Conservation (phyloP, 2,888 invertebrate species). For the Ophonus ardosiacus region DNA sequence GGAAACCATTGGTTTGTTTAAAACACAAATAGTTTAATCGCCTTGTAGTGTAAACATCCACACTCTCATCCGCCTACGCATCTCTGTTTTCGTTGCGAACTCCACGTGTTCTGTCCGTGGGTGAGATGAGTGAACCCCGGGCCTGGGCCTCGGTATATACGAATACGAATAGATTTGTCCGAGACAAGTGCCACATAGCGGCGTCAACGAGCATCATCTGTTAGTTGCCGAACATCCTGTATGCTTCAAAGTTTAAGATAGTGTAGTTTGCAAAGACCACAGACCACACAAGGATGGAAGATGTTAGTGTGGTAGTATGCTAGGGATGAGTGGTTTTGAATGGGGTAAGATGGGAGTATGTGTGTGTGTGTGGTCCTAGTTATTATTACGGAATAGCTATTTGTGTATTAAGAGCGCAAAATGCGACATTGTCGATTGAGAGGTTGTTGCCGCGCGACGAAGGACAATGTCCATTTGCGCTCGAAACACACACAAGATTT, state of each 20-base stretch:
- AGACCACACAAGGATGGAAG: neutral
- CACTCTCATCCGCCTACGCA: neutral
- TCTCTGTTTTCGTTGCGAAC: neutral
- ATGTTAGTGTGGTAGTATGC: neutral
- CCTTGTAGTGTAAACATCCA: conserved; percentile 43
- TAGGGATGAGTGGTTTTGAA: neutral
- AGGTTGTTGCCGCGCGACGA: too few species aligned
- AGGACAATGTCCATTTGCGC: too few species aligned
- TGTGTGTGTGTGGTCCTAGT: neutral
- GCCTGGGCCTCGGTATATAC: neutral
- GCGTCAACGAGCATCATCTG: neutral
- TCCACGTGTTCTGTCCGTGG: neutral
- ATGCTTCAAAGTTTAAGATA: neutral
- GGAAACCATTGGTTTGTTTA: conserved; percentile 50
- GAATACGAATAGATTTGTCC: neutral
- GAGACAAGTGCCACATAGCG: neutral
- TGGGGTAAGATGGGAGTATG: neutral
- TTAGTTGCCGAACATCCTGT: neutral
- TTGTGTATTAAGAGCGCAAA: too few species aligned
- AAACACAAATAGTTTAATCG: conserved; percentile 55
- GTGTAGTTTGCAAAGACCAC: neutral
- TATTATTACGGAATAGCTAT: too few species aligned
- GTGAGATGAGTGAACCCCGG: neutral
- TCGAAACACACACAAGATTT: too few species aligned
- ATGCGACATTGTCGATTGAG: too few species aligned